A percentile compares a stretch with the other conserved stretches of the same genome.
Evolutionary conservation across 2,797 vertebrate genomes (phyloP).

Genomic region (Spinus olivaceus): DNA sequence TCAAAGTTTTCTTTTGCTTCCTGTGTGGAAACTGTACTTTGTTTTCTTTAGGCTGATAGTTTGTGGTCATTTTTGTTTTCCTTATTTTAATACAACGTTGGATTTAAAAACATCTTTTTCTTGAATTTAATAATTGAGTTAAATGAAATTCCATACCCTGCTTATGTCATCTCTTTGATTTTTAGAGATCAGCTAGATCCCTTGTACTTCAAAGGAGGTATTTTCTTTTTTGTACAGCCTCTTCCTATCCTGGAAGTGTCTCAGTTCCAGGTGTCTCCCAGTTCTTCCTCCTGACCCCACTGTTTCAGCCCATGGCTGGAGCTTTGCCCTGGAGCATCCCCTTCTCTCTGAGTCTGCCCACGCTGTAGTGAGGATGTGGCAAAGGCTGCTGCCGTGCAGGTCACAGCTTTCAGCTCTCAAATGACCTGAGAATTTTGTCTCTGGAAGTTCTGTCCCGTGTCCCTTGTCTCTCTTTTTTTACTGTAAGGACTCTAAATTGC

Average conservation of each 20-base stretch:
- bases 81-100: neutral
- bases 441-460: neutral
- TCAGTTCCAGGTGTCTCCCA: neutral
- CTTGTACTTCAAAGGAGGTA: neutral
- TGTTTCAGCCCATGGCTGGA: rapidly evolving
- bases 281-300: neutral
- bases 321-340: neutral
- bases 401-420: neutral
- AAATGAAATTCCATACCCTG: neutral
- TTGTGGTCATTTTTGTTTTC: neutral
- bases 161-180: neutral
- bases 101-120: neutral
- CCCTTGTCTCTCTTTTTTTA: neutral
- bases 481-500: neutral
- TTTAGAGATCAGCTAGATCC: neutral
- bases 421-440: rapidly evolving
- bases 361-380: neutral
- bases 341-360: neutral
- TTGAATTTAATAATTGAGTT: neutral
- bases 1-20: neutral
- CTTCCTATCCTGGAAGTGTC: neutral
- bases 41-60: neutral
- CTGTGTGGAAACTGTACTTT: neutral
- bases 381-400: neutral
- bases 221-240: neutral